phyloP scores from a whole-genome alignment of 2,113 vertebrate genomes.

The Noctilio leporinus region DNA sequence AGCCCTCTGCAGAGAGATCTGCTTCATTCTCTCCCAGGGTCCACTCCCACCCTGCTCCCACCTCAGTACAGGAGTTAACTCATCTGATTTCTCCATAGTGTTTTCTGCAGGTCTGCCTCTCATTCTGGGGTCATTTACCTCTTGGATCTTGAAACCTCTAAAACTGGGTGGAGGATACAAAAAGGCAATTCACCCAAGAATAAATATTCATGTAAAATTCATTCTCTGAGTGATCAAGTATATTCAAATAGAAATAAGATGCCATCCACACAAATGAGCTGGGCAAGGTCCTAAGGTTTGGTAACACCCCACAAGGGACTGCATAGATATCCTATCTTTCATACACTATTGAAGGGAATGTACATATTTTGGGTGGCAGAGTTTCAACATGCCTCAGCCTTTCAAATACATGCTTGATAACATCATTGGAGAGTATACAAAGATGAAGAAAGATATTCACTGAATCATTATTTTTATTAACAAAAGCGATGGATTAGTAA shows the following conservation, averaged over 20 bases:
- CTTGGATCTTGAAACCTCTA: too few relatives aligned
- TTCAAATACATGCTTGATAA: background rate
- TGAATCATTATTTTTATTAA: background rate
- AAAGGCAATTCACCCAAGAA: background rate
- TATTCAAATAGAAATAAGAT: background rate
- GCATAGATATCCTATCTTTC: background rate
- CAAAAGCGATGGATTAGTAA: background rate
- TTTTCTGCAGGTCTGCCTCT: background rate
- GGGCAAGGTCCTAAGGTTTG: background rate
- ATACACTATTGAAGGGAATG: background rate
- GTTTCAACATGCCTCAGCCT: background rate
- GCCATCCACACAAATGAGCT: background rate
- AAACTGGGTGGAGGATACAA: background rate
- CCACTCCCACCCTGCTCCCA: too few relatives aligned
- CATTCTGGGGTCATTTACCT: background rate
- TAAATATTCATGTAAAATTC: background rate
- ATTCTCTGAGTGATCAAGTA: background rate
- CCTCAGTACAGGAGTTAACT: rapidly evolving
- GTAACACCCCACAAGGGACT: background rate
- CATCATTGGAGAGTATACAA: background rate
- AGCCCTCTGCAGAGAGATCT: background rate
- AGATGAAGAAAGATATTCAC: background rate
- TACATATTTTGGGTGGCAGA: background rate
- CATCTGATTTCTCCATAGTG: background rate
- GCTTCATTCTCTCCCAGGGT: background rate